phyloP scores from a whole-genome alignment of 2,888 invertebrate species.

The Pelosia muscerda region DNA sequence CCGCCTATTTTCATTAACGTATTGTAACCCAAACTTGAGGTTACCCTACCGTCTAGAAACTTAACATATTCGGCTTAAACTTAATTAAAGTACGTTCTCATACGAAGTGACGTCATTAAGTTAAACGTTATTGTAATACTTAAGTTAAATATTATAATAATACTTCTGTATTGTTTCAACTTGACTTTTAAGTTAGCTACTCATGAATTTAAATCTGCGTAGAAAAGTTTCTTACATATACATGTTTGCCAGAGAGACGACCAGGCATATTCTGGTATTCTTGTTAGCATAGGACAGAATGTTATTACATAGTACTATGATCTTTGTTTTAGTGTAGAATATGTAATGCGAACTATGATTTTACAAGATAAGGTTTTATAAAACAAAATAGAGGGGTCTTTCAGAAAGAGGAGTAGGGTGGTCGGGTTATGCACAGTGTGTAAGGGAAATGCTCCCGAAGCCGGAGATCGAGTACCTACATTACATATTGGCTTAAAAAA shows the following conservation, averaged over 20 bases:
- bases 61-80: conserved; percentile 19
- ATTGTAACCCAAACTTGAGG: conserved; percentile 1
- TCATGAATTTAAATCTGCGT: not conserved
- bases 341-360: not conserved
- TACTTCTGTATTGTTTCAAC: not conserved
- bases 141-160: too few species aligned
- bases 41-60: conserved; percentile 19
- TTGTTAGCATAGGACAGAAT: not conserved
- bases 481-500: too few species aligned
- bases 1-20: conserved; percentile 23
- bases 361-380: not conserved
- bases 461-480: too few species aligned
- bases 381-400: not conserved
- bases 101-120: conserved; percentile 11
- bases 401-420: not conserved
- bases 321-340: too few species aligned
- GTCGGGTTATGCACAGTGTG: too few species aligned
- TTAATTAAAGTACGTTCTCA: conserved; percentile 21
- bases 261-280: not conserved
- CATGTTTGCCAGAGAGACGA: not conserved
- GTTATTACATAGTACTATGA: not conserved
- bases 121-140: not conserved
- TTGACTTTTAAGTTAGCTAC: not conserved
- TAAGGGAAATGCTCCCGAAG: too few species aligned
- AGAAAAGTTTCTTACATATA: not conserved